Base-by-base conservation (phyloP, 2,797 vertebrate genomes). In the Tympanoctomys barrerae region DNA sequence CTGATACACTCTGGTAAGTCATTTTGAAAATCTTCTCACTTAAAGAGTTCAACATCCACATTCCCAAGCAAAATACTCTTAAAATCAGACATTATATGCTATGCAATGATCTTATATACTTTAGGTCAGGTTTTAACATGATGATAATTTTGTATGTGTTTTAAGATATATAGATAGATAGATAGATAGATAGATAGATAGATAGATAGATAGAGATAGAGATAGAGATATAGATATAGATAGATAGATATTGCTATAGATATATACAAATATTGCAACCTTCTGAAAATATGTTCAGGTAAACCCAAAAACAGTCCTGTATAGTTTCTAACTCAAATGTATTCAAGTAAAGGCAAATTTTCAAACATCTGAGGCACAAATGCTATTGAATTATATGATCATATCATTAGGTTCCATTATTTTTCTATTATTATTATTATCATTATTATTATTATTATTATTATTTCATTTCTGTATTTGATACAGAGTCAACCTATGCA, bases 251-350 rank as follows among this genome's bases (percentile, higher is more conserved):
- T 42, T 42, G 42, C 10, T 49, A 49, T 49, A 49, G 11, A 80
- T 71, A 31, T 33, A n/a, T 39, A 83, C 11, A 71, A 49, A 31
- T 64, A 21, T 75, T 75, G 4, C 11, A 36, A 33, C 52, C 16
- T 91, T 91, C 73, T 94, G 24, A 88, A 95, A 92, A 88, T 89
- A 54, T 91, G 2, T 88, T 96, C 46, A 81, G 64, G 39, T 84
- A 94, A 91, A 94, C 9, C 26, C 24, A 49, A 94, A 80, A 80
- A 42, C 12, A 24, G 66, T 36, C 81, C 33, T 28, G 64, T 70
- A 36, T 89, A 87, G 21, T 87, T 95, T 46, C 54, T 89, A 36
- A 88, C 26, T 91, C 62, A 95, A 54, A 70, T 85, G 21, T 87
- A 13, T 93, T 89, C 46, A 64, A 88, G 26, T 5, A 86, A 78